Percentiles rank a stretch among this genome's conserved stretches.
phyloP scores from a whole-genome alignment of 92 coral and sea anemone species.

The Parazoanthus darwini region DNA sequence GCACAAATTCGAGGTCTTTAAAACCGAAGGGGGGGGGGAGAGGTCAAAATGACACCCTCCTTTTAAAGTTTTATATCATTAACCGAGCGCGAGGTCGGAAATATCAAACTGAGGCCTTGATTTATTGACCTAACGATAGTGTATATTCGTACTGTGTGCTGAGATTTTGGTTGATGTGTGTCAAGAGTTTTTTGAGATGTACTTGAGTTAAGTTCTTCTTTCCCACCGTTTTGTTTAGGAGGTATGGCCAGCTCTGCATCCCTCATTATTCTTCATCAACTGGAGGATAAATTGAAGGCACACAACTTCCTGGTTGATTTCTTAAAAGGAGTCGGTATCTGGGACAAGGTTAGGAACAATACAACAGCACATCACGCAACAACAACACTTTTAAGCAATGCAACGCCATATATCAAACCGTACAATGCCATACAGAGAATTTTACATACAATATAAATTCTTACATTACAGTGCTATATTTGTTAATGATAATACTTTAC shows the following conservation, averaged over 20 bases:
- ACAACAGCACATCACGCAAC: not conserved
- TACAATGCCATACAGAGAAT: no score
- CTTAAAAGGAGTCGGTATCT: slow-evolving; percentile 80
- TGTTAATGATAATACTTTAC: not conserved
- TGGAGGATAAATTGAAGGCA: slow-evolving; percentile 95
- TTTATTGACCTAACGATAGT: no score
- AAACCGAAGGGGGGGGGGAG: no score
- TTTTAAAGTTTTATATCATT: no score
- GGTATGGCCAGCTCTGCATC: slow-evolving; percentile 91
- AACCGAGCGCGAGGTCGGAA: no score
- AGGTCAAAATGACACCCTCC: no score
- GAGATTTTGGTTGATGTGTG: no score
- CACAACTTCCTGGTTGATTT: slow-evolving; percentile 90
- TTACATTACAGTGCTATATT: no score
- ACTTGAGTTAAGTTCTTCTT: not conserved
- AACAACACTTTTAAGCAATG: no score
- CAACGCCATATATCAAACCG: not conserved
- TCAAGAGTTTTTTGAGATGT: not conserved
- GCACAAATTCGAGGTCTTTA: no score
- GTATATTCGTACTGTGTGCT: not conserved
- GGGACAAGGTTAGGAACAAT: slow-evolving; percentile 74
- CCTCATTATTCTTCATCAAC: slow-evolving; percentile 89
- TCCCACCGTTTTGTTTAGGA: slow-evolving; percentile 49
- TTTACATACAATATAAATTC: no score
- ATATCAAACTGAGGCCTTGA: no score